These are phyloP conservation scores for Ibidorhyncha struthersii DNA, from an alignment of 2,113 vertebrate genomes.

Conservation along the genomic window DNA sequence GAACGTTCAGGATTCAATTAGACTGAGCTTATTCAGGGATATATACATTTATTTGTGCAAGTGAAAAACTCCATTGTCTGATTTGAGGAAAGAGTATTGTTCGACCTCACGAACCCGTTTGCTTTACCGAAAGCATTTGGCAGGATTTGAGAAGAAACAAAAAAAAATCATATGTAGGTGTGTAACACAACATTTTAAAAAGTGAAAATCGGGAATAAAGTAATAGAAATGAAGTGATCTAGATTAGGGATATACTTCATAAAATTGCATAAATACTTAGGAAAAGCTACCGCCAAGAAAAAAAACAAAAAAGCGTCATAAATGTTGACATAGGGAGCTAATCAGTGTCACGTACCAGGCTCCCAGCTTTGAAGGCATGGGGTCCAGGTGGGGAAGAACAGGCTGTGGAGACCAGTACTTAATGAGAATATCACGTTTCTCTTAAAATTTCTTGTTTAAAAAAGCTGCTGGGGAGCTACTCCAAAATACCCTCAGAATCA, in stretches of 20 bases:
- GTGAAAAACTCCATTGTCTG: slow-evolving; percentile 40
- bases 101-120: background rate
- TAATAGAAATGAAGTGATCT: background rate
- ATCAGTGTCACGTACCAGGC: slow-evolving; percentile 1
- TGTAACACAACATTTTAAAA: background rate
- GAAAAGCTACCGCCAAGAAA: background rate
- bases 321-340: background rate
- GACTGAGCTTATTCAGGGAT: slow-evolving; percentile 6
- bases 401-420: background rate
- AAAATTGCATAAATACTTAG: background rate
- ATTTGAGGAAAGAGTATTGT: background rate
- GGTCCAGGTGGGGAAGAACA: background rate
- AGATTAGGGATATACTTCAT: background rate
- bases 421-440: background rate
- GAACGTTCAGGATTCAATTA: slow-evolving; percentile 41
- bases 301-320: slow-evolving; percentile 19
- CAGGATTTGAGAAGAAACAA: background rate
- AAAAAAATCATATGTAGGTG: background rate
- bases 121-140: background rate
- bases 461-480: background rate
- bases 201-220: background rate
- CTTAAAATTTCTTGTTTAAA: slow-evolving; percentile 16
- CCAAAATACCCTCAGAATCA: background rate
- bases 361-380: background rate
- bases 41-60: background rate